Evolutionary conservation across 1,140 invertebrate genomes (phyloP).

Genomic region (Rhizoglyphus robini): DNA sequence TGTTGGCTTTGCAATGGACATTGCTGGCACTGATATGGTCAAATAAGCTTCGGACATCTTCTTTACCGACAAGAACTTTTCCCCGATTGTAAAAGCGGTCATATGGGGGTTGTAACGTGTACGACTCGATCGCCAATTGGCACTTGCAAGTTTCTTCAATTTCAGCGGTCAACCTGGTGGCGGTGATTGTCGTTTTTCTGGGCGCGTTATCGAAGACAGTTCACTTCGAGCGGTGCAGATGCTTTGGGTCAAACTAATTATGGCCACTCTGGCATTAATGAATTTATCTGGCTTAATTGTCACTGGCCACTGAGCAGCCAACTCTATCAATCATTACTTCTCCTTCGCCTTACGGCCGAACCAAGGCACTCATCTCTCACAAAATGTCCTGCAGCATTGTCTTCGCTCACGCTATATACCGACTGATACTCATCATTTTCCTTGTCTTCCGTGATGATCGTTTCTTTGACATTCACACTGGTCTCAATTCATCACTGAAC

Average conservation of each 20-base stretch:
- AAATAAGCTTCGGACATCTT: constrained; percentile 99
- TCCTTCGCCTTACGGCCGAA: too few relatives aligned
- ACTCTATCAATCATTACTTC: too few relatives aligned
- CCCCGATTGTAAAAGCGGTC: constrained; percentile 98
- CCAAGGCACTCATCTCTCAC: too few relatives aligned
- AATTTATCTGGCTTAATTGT: too few relatives aligned
- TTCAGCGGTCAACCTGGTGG: constrained; percentile 95
- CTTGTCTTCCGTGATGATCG: too few relatives aligned
- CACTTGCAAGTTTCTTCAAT: constrained; percentile 99
- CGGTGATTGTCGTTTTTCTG: constrained; percentile 94
- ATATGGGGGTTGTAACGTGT: constrained; percentile 99
- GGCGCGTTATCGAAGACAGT: constrained; percentile 76
- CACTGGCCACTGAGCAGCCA: constrained; percentile 92
- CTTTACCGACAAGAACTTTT: constrained; percentile 98
- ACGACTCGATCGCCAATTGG: constrained; percentile 98
- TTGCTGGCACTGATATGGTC: constrained; percentile 97
- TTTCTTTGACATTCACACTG: too few relatives aligned
- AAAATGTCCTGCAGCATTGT: too few relatives aligned
- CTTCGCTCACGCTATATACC: too few relatives aligned
- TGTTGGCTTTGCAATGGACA: constrained; percentile 99
- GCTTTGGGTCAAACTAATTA: constrained; percentile 99
- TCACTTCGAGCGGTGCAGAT: constrained; percentile 87
- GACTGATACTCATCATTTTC: too few relatives aligned
- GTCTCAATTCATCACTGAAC: too few relatives aligned
- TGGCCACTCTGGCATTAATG: constrained; percentile 99